Conservation (phyloP, 1,140 invertebrate species). For the Procambarus virginalis region DNA sequence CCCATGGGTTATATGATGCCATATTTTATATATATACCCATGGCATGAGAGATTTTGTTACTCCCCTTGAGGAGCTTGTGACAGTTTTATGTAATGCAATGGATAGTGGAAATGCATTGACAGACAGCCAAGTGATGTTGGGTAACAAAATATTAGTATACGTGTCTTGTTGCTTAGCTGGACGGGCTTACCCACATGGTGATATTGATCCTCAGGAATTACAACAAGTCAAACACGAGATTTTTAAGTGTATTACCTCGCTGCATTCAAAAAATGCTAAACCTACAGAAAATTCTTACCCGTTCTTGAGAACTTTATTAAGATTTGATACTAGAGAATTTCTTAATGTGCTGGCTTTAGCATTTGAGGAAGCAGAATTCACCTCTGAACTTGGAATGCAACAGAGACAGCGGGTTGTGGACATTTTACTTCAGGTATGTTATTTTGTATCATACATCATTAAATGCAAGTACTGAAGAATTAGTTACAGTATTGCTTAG, state of each 20-base stretch:
- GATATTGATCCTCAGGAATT: slow-evolving; percentile 84
- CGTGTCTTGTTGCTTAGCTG: slow-evolving; percentile 93
- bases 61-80: slow-evolving; percentile 87
- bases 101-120: slow-evolving; percentile 71
- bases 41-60: slow-evolving; percentile 88
- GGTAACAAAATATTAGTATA: slow-evolving; percentile 96
- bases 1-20: slow-evolving; percentile 87
- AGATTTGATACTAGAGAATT: slow-evolving; percentile 92
- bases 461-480: too few relatives aligned
- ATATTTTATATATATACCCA: slow-evolving; percentile 93
- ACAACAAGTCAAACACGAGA: slow-evolving; percentile 84
- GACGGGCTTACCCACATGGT: slow-evolving; percentile 91
- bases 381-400: slow-evolving; percentile 82
- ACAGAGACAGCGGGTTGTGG: slow-evolving; percentile 85
- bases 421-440: slow-evolving; percentile 82
- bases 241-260: slow-evolving; percentile 75
- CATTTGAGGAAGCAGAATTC: slow-evolving; percentile 90
- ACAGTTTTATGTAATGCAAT: slow-evolving; percentile 73
- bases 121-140: slow-evolving; percentile 75
- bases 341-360: slow-evolving; percentile 90
- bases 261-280: slow-evolving; percentile 81
- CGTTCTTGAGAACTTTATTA: slow-evolving; percentile 86
- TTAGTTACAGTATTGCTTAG: too few relatives aligned
- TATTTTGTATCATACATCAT: background rate
- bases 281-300: slow-evolving; percentile 83